Evolutionary conservation across 2,113 vertebrate genomes (phyloP).

Genomic region (Cynoglossus semilaevis): DNA sequence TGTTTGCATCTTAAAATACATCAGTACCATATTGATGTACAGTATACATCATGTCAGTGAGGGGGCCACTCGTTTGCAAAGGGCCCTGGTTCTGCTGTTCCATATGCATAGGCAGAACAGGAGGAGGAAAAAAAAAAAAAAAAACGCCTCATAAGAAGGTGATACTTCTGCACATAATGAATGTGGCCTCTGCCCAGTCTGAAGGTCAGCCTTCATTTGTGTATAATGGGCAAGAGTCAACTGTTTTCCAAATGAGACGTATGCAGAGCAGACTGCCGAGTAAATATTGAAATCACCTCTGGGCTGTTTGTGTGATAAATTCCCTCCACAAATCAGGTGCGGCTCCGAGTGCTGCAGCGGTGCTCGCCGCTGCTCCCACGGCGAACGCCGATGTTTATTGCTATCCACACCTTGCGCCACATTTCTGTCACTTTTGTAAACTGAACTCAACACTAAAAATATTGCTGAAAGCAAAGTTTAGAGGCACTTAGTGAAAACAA

Average conservation of each 20-base stretch:
- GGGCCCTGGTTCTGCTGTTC: conserved; percentile 79
- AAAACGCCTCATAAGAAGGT: conserved; percentile 68
- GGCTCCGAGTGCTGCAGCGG: conserved; percentile 56
- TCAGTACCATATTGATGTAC: conserved; percentile 98
- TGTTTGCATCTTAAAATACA: conserved; percentile 99
- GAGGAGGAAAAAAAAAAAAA: conserved; percentile 17
- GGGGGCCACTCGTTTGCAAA: conserved; percentile 92
- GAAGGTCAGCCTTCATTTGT: conserved; percentile 84
- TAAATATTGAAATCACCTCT: conserved; percentile 79
- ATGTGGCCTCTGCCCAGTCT: conserved; percentile 80
- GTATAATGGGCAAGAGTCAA: conserved; percentile 82
- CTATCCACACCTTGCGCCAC: conserved; percentile 32
- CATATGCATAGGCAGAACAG: conserved; percentile 74
- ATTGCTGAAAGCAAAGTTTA: no score
- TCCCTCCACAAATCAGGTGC: conserved; percentile 69
- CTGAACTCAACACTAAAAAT: neutral
- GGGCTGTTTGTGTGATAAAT: conserved; percentile 75
- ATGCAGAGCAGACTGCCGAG: conserved; percentile 73
- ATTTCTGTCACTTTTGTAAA: conserved; percentile 1
- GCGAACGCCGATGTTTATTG: conserved; percentile 42
- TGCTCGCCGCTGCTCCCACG: conserved; percentile 48
- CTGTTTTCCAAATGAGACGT: conserved; percentile 83
- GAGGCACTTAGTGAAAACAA: no score
- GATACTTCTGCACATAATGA: conserved; percentile 79
- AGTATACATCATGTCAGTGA: conserved; percentile 94